Percentiles rank a stretch among this genome's conserved stretches.
These are phyloP conservation scores for Drosophila kokeensis DNA, from an alignment of 2,888 invertebrate species.

Conservation along the genomic window DNA sequence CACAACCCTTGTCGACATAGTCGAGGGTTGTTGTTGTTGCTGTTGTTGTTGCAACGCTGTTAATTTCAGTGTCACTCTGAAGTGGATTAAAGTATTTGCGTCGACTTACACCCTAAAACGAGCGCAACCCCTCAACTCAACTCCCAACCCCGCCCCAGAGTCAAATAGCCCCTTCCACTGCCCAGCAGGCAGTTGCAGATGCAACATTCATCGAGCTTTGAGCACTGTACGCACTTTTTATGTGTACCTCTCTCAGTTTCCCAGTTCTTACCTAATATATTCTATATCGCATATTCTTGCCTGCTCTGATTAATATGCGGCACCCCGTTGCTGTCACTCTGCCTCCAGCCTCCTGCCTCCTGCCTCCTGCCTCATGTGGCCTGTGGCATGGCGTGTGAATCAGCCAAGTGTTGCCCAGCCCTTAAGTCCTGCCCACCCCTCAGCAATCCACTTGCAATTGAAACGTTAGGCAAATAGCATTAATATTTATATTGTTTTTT, in stretches of 20 bases:
- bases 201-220: constrained; percentile 46
- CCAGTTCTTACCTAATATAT: constrained; percentile 29
- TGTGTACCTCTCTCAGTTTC: constrained; percentile 8
- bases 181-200: constrained; percentile 20
- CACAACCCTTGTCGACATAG: constrained; percentile 24
- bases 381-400: constrained; percentile 68
- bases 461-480: constrained; percentile 79
- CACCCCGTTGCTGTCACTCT: not conserved
- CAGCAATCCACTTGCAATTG: constrained; percentile 56
- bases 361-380: constrained; percentile 37
- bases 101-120: constrained; percentile 77
- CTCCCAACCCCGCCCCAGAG: constrained; percentile 29
- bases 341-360: constrained; percentile 48
- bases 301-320: constrained; percentile 44
- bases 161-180: constrained; percentile 32
- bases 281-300: constrained; percentile 1
- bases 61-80: constrained; percentile 79
- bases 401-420: constrained; percentile 67
- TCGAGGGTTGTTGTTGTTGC: constrained; percentile 66
- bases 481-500: constrained; percentile 75
- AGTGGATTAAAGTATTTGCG: constrained; percentile 82
- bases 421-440: constrained; percentile 13
- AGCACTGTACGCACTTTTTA: constrained; percentile 47
- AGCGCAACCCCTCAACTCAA: constrained; percentile 62
- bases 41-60: constrained; percentile 40